Conservation (phyloP, 2,113 vertebrate species). For the Gadus chalcogrammus region DNA sequence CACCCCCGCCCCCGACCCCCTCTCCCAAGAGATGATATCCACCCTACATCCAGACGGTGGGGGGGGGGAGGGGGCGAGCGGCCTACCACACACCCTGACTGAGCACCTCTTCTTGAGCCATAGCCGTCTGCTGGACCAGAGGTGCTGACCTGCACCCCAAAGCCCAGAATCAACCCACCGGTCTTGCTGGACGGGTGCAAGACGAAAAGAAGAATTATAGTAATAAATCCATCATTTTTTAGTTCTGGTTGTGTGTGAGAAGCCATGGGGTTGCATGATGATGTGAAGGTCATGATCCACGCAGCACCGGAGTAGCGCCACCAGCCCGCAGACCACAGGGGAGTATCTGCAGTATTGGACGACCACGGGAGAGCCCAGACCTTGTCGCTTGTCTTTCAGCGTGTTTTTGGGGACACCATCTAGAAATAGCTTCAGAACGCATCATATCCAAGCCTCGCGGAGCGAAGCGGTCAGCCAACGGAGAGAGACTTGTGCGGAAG, state of each 20-base stretch:
- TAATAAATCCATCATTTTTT: conserved; percentile 35
- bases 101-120: conserved; percentile 97
- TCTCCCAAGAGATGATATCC: conserved; percentile 65
- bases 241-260: conserved; percentile 51
- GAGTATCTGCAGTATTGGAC: conserved; percentile 48
- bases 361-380: conserved; percentile 47
- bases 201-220: conserved; percentile 33
- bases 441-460: conserved; percentile 33
- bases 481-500: conserved; percentile 39
- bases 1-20: no score
- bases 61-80: no score
- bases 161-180: conserved; percentile 81
- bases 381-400: conserved; percentile 11
- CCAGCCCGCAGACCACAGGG: conserved; percentile 45
- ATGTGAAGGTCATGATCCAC: conserved; percentile 57
- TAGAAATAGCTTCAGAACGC: conserved; percentile 36
- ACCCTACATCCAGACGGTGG: conserved; percentile 62
- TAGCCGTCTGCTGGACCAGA: conserved; percentile 85
- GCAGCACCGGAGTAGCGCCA: conserved; percentile 69
- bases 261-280: conserved; percentile 48
- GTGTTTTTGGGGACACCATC: conserved; percentile 19
- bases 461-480: conserved; percentile 35
- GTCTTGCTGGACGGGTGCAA: conserved; percentile 47
- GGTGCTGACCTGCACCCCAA: conserved; percentile 77
- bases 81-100: conserved; percentile 53